Conservation (phyloP, 2,888 invertebrate species). For the Patella ulyssiponensis region DNA sequence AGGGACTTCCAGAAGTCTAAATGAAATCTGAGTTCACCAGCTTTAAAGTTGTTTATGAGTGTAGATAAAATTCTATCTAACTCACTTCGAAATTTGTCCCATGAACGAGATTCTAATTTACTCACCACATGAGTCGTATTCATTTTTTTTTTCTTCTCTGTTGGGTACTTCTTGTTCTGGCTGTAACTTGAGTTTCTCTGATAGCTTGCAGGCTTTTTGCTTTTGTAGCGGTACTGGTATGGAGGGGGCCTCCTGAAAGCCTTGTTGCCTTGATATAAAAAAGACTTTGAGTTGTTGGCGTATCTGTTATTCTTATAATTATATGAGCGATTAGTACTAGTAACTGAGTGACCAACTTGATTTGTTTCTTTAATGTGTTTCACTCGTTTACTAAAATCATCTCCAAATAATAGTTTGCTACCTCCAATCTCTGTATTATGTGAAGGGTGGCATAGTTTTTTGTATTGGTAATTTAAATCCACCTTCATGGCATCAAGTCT, state of each 20-base stretch:
- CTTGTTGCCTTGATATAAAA: neutral
- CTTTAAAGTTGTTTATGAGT: slow-evolving; percentile 6
- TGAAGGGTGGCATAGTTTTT: neutral
- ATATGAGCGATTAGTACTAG: neutral
- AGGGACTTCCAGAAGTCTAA: neutral
- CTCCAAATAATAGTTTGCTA: neutral
- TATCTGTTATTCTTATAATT: neutral
- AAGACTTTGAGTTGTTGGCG: neutral
- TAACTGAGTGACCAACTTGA: neutral
- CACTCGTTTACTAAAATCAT: too few relatives aligned
- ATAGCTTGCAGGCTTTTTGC: neutral
- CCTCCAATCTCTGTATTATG: neutral
- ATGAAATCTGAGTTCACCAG: slow-evolving; percentile 10
- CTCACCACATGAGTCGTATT: neutral
- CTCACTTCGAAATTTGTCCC: neutral
- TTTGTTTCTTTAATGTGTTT: neutral
- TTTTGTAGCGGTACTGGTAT: neutral
- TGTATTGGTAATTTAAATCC: neutral
- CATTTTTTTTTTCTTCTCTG: slow-evolving; percentile 1
- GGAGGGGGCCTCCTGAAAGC: neutral
- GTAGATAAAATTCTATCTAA: neutral
- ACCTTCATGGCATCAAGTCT: neutral
- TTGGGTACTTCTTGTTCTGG: neutral
- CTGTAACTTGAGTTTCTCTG: neutral
- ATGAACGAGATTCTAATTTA: neutral